phyloP scores from a whole-genome alignment of 2,113 vertebrate species.

The Puma concolor region DNA sequence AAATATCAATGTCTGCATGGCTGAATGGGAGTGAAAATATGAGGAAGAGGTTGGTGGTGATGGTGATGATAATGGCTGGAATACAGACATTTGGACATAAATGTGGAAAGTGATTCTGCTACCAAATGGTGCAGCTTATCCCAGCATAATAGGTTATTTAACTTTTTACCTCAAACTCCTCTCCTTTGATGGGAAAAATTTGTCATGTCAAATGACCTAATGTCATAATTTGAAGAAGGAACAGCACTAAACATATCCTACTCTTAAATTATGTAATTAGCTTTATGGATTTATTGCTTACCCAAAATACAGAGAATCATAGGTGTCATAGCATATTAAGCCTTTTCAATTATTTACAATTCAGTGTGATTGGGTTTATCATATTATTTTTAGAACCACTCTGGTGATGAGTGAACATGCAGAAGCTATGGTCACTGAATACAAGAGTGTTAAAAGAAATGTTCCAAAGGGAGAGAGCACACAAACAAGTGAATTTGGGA shows the following conservation, averaged over 20 bases:
- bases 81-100: not conserved
- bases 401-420: not conserved
- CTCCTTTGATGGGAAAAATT: not conserved
- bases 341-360: not conserved
- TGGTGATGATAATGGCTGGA: not conserved
- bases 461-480: not conserved
- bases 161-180: not conserved
- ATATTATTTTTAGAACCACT: not conserved
- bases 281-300: not conserved
- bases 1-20: not conserved
- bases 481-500: not conserved
- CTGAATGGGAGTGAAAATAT: not conserved
- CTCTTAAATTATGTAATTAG: not conserved
- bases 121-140: not conserved
- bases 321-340: not conserved
- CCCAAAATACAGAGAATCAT: not conserved
- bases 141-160: not conserved
- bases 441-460: not conserved
- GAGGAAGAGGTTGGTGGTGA: not conserved
- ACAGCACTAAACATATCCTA: not conserved
- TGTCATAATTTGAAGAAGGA: not conserved
- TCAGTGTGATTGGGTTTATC: not conserved
- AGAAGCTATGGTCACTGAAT: not conserved
- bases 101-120: not conserved
- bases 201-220: not conserved